These are phyloP conservation scores for Thaumetopoea pityocampa DNA, from an alignment of 1,140 invertebrate species.

Conservation along the genomic window DNA sequence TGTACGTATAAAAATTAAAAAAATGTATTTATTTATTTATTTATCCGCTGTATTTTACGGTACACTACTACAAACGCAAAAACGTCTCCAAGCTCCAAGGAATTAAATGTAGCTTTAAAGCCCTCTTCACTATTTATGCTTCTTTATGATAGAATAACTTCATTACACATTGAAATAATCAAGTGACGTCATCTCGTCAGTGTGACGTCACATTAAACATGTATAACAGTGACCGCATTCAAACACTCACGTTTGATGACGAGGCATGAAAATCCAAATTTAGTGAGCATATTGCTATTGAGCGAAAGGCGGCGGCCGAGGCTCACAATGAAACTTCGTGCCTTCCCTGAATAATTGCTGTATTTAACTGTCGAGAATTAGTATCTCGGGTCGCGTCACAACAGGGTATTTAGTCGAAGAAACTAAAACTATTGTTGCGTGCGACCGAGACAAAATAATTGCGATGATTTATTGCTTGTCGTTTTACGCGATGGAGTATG, in stretches of 20 bases:
- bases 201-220: constrained; percentile 28
- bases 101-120: too few species aligned
- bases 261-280: constrained; percentile 62
- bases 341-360: constrained; percentile 59
- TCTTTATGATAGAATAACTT: too few species aligned
- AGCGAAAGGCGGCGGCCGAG: constrained; percentile 27
- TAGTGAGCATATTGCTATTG: constrained; percentile 36
- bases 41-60: too few species aligned
- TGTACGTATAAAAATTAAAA: too few species aligned
- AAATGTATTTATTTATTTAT: too few species aligned
- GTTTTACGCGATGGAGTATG: neutral
- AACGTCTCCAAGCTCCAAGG: too few species aligned
- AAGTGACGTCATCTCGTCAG: constrained; percentile 16
- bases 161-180: too few species aligned
- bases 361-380: constrained; percentile 53
- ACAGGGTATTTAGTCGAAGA: constrained; percentile 36
- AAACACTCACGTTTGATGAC: constrained; percentile 53
- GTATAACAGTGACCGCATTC: constrained; percentile 34
- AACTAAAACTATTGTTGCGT: constrained; percentile 34
- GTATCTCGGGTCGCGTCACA: constrained; percentile 38
- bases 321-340: constrained; percentile 49
- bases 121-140: too few species aligned
- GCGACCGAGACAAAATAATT: constrained; percentile 14
- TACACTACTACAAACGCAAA: too few species aligned
- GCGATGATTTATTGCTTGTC: constrained; percentile 10